phyloP scores from a whole-genome alignment of 35 echinoderm and acorn worm genomes.

The Patiria miniata region DNA sequence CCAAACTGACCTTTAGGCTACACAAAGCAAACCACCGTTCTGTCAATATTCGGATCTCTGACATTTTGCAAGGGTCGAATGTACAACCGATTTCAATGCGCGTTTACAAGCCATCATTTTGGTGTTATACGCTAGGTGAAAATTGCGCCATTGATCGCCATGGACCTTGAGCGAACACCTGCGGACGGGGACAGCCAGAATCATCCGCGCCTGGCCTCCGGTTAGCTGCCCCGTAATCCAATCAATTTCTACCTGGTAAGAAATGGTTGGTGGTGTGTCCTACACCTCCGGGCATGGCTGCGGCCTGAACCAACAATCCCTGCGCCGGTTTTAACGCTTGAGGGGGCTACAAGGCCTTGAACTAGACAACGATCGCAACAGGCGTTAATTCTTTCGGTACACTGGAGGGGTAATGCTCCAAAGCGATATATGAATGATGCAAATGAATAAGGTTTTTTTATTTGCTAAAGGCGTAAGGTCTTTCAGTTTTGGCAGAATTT shows the following conservation, averaged over 20 bases:
- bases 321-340: not conserved
- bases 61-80: no score
- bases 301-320: not conserved
- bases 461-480: no score
- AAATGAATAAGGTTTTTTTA: no score
- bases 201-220: not conserved
- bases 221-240: not conserved
- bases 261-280: no score
- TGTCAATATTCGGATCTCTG: no score
- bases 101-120: not conserved
- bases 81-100: no score
- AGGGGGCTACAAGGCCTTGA: slow-evolving; percentile 8
- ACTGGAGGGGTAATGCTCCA: no score
- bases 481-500: no score
- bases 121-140: not conserved
- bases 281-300: not conserved
- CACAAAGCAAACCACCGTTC: no score
- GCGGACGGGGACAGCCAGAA: not conserved
- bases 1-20: no score
- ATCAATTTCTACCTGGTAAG: not conserved
- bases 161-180: not conserved
- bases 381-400: no score
- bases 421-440: no score
- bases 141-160: slow-evolving; percentile 1
- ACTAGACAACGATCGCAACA: not conserved